Conservation (phyloP, 2,888 invertebrate genomes). For the Temnothorax rugatulus region DNA sequence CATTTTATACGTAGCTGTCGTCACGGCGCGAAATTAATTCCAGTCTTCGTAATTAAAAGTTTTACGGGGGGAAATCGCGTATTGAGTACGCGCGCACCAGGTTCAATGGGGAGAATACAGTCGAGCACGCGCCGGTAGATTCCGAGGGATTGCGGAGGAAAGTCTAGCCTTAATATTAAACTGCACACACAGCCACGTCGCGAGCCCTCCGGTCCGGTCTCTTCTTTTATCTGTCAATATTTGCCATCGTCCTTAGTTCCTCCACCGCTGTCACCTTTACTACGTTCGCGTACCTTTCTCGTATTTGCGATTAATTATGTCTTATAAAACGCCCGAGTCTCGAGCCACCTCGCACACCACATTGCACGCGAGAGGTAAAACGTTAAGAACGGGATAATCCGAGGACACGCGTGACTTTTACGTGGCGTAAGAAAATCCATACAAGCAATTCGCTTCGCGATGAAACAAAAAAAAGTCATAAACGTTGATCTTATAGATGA, state of each 20-base stretch:
- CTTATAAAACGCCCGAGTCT: constrained; percentile 54
- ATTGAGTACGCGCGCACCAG: constrained; percentile 29
- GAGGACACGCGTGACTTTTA: background rate
- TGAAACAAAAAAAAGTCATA: background rate
- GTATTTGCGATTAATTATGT: constrained; percentile 68
- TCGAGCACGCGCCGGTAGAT: background rate
- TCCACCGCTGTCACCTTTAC: constrained; percentile 44
- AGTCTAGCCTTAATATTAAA: constrained; percentile 55
- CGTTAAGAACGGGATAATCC: constrained; percentile 3
- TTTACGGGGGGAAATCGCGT: constrained; percentile 28
- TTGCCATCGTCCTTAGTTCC: constrained; percentile 56
- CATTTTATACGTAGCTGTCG: constrained; percentile 18
- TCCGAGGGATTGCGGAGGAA: background rate
- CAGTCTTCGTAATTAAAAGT: constrained; percentile 47
- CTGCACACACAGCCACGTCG: constrained; percentile 31
- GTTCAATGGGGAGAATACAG: constrained; percentile 22
- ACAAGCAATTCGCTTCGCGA: background rate
- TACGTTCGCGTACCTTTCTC: constrained; percentile 35
- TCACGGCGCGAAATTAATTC: constrained; percentile 32
- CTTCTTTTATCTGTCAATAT: constrained; percentile 64
- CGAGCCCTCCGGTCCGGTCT: constrained; percentile 29
- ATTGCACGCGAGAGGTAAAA: constrained; percentile 36
- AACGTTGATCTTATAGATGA: background rate
- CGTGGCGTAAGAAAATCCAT: background rate
- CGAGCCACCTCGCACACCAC: constrained; percentile 17